Base-by-base conservation (phyloP, 2,888 invertebrate genomes). In the Mythimna loreyi region DNA sequence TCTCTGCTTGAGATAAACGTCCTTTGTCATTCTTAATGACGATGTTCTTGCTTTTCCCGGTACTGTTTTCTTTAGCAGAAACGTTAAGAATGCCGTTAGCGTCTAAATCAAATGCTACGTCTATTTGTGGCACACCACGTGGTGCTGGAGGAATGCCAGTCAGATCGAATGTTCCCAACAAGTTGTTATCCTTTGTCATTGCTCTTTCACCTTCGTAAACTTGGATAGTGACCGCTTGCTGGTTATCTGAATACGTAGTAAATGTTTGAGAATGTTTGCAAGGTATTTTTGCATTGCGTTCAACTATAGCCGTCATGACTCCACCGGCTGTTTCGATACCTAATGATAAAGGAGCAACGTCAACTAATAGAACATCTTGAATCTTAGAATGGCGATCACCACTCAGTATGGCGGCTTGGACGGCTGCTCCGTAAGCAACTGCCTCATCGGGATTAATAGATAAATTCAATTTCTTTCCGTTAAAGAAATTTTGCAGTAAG, bases 11-110 rank as follows among this genome's bases (percentile, higher is more conserved):
- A 21, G 98, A 97, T 45, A 98, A 93, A 7, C 98, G 96, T 0
- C 98, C 98, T 89, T 98, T 98, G 91, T 98, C 98, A 88, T 98
- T 98, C 84, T 97, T 97, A 71, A 98, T 98, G 13, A 97, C 97
- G 72, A 98, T 98, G 84, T 97, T 97, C 89, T 97, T 97, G 28
- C 96, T 97, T 81, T 97, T 98, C 19, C 96, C 97, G 0, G 96
- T 96, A 69, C 96, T 96, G 83, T 96, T 96, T 69, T 97, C 97
- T 84, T 97, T 96, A 47, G 98, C 98, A 0, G 98, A 97, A 0
- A 99, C 98, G 86, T 98, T 98, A 67, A 98, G 92, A 70, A 98
- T 98, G 19, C 98, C 98, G 86, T 98, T 98, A 25, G 97, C 97
- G 82, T 98, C 98, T 75, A 98, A 91, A 86, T 98, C 97, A 86